phyloP scores from a whole-genome alignment of 2,797 vertebrate genomes.

The Cottoperca gobio region DNA sequence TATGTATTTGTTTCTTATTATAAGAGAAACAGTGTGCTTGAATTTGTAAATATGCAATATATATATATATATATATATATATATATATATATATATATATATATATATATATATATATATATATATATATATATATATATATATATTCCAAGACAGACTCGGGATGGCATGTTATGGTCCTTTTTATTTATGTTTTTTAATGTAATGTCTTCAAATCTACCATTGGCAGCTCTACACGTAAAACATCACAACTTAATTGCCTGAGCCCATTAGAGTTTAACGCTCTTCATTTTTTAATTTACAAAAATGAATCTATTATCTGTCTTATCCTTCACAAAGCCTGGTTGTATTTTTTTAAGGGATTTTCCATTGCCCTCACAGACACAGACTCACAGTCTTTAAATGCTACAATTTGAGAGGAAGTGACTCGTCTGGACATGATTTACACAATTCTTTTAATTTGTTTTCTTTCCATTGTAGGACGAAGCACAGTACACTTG shows the following conservation, averaged over 20 bases:
- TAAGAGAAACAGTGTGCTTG: neutral
- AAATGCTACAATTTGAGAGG: neutral
- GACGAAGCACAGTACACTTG: neutral
- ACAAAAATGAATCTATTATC: neutral
- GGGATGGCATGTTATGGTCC: neutral
- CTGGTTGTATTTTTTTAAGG: neutral
- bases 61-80: too few relatives aligned
- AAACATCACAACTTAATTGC: neutral
- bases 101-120: accelerated
- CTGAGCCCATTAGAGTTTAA: neutral
- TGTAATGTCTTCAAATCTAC: neutral
- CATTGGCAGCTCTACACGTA: neutral
- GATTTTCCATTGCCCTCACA: neutral
- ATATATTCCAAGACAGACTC: neutral
- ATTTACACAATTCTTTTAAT: neutral
- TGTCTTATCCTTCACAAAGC: neutral
- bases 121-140: too few relatives aligned
- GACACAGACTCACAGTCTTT: too few relatives aligned
- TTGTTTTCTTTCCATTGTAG: neutral
- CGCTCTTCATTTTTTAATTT: neutral
- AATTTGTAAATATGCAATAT: neutral
- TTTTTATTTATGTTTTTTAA: neutral
- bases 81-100: too few relatives aligned
- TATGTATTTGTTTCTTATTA: neutral
- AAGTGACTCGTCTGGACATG: neutral